Base-by-base conservation (phyloP, 1,140 invertebrate genomes). In the Cecropterus lyciades region DNA sequence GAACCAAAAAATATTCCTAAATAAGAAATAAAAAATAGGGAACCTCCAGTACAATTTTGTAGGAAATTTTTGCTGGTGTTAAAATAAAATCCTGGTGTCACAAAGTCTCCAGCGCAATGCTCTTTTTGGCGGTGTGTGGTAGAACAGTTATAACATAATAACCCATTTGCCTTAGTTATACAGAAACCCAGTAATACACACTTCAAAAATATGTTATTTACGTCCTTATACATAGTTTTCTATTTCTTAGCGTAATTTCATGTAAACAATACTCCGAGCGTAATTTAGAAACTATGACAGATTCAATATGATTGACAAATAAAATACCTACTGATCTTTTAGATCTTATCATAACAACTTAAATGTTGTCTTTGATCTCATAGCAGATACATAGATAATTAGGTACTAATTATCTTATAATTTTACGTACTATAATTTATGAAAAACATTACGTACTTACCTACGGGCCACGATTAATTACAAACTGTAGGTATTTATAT, bases 111-210 rank as follows among this genome's bases (percentile, higher is more conserved):
- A 5, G 60, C 81, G 48, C 88, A 91, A 0, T 53, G 72, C 7
- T 46, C 63, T 62, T 65, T 69, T 0, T 75, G 69, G 5, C 65
- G 69, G 48, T 87, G 74, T 0, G 84, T 89, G 6, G 76, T 63
- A 0, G 85, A 82, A 74, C 88, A 91, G 52, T 91, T 91, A 53
- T 75, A 91, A 57, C 88, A 91, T 16, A 82, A 40, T 16, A 89
- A 37, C 0, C 67, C 70, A 8, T 49, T 13, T 5, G 65, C n/a
- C 13, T 52, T 63, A 42, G 11, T 40, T 42, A 52, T 8, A 16
- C 33, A 63, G 17, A 33, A 24, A 13, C 49, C 10, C 8, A 63
- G 2, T 8, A 52, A 48, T 10, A 63, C 1, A 14, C 9, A 63
- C 8, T 63, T 51, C n/a, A 52, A 63, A 63, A 49, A 13, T 24